phyloP scores from a whole-genome alignment of 2,888 invertebrate genomes.

The Rhodophaea formosa region DNA sequence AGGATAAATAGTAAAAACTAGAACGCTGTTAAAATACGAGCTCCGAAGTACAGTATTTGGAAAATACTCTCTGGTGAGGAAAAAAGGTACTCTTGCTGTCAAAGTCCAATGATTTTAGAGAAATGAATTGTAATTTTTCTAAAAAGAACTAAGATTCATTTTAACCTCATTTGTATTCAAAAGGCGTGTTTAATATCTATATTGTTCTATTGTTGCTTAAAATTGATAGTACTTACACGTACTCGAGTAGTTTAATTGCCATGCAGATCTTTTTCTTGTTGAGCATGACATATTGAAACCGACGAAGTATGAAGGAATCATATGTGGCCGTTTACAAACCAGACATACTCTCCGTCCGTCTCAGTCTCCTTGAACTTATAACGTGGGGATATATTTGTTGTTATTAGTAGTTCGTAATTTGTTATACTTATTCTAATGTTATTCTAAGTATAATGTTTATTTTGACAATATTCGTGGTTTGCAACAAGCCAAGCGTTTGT shows the following conservation, averaged over 20 bases:
- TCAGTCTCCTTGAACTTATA: constrained; percentile 31
- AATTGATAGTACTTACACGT: neutral
- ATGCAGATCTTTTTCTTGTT: constrained; percentile 17
- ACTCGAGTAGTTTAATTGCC: constrained; percentile 21
- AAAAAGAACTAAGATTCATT: neutral
- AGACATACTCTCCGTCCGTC: no score
- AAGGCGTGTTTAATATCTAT: neutral
- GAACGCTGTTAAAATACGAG: no score
- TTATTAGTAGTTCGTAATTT: constrained; percentile 33
- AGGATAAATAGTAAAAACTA: no score
- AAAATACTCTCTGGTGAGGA: no score
- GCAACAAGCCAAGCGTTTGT: neutral
- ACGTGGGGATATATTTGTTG: constrained; percentile 33
- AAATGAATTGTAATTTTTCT: neutral
- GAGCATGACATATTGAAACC: neutral
- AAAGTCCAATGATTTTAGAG: neutral
- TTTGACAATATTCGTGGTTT: neutral
- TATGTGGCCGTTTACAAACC: neutral
- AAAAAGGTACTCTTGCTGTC: neutral
- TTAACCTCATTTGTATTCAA: constrained; percentile 2
- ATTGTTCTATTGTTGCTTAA: constrained; percentile 8
- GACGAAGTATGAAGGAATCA: neutral
- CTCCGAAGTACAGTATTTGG: no score
- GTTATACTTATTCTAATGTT: constrained; percentile 24
- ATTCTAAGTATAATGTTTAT: neutral